A percentile compares a stretch with the other conserved stretches of the same genome.
Evolutionary conservation across 2,113 vertebrate genomes (phyloP).

Genomic region (Sterrhoptilus dennistouni): DNA sequence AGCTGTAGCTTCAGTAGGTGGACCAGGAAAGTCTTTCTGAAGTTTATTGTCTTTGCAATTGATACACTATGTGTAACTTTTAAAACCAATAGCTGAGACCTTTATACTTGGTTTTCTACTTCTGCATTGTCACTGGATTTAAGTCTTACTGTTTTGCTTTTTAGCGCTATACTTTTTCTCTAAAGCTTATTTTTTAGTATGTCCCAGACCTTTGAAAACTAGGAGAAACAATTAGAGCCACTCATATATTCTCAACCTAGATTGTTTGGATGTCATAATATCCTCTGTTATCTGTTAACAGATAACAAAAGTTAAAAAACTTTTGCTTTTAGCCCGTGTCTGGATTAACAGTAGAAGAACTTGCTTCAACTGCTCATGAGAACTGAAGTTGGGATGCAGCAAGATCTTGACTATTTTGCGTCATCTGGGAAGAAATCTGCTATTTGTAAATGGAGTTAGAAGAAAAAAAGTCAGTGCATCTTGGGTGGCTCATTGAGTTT

Average conservation of each 20-base stretch:
- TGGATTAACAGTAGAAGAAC: neutral
- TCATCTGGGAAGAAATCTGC: neutral
- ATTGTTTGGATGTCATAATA: neutral
- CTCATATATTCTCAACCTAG: neutral
- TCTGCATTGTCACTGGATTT: neutral
- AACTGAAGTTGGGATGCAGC: neutral
- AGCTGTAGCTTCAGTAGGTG: neutral
- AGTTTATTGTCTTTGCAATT: neutral
- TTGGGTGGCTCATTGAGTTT: neutral
- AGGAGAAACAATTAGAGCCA: neutral
- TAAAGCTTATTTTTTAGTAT: neutral
- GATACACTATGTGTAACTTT: neutral
- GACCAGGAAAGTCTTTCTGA: neutral
- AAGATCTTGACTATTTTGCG: neutral
- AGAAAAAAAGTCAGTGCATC: neutral
- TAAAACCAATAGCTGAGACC: neutral
- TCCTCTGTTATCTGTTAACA: neutral
- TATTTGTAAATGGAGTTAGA: neutral
- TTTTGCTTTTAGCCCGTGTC: neutral
- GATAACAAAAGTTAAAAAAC: neutral
- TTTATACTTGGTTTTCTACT: neutral
- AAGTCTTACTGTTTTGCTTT: neutral
- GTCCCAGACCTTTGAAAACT: neutral
- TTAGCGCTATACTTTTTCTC: neutral
- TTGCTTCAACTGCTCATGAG: neutral